Evolutionary conservation across 2,113 vertebrate genomes (phyloP).

Genomic region (Ariopsis seemanni): DNA sequence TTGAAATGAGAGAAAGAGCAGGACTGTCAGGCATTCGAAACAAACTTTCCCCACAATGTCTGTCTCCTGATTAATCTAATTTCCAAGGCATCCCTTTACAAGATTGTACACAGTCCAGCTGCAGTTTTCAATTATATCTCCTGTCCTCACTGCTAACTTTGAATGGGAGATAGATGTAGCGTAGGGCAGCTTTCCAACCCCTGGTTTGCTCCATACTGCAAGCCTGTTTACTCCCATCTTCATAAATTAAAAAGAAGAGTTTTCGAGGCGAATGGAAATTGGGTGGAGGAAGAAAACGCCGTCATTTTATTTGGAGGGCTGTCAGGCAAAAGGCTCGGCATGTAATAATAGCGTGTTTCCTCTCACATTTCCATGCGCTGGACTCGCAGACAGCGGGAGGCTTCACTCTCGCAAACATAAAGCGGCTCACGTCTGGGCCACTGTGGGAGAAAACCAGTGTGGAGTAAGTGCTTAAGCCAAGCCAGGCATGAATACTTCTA

Average conservation of each 20-base stretch:
- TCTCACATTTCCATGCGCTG: conserved; percentile 71
- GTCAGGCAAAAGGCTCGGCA: conserved; percentile 72
- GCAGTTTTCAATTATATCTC: conserved; percentile 99
- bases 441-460: conserved; percentile 71
- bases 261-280: conserved; percentile 70
- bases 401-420: conserved; percentile 63
- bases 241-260: conserved; percentile 71
- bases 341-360: conserved; percentile 73
- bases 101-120: conserved; percentile 94
- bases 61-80: conserved; percentile 99
- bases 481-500: conserved; percentile 79
- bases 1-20: conserved; percentile 99
- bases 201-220: conserved; percentile 59
- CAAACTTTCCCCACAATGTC: conserved; percentile 99
- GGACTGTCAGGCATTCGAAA: conserved; percentile 99
- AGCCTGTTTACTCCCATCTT: conserved; percentile 72
- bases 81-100: conserved; percentile 98
- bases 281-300: conserved; percentile 54
- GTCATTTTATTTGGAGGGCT: conserved; percentile 72
- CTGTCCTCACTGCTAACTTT: conserved; percentile 92
- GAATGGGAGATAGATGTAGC: conserved; percentile 73
- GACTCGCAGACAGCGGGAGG: conserved; percentile 64
- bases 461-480: conserved; percentile 81
- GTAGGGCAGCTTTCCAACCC: conserved; percentile 67
- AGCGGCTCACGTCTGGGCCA: conserved; percentile 66